Percentiles rank a stretch among this genome's conserved stretches.
Conservation (phyloP, 2,797 vertebrate species). For the Gymnoscopelus microlampas region DNA sequence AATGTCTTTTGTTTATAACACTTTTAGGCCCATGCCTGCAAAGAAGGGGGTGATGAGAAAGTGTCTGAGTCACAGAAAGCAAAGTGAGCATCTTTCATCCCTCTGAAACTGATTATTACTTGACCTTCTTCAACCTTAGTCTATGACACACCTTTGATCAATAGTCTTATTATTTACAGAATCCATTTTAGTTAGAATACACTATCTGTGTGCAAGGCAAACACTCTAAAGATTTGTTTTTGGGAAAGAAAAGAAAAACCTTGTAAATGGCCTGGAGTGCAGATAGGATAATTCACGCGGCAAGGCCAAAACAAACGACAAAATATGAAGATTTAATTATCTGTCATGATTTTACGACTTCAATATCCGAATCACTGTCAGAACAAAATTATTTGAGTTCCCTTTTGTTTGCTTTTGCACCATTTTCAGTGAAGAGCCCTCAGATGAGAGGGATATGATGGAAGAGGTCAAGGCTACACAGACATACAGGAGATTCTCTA, state of each 20-base stretch:
- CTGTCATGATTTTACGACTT: not conserved
- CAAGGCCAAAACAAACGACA: not conserved
- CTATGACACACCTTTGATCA: not conserved
- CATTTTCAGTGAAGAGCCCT: constrained; percentile 79
- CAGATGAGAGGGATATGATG: constrained; percentile 64
- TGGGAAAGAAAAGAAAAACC: not conserved
- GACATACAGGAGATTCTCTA: constrained; percentile 74
- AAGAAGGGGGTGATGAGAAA: constrained; percentile 53
- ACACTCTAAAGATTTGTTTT: not conserved
- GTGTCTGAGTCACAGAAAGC: constrained; percentile 40
- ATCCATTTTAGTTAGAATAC: not conserved
- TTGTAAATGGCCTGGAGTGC: not conserved
- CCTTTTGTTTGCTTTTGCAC: constrained; percentile 21
- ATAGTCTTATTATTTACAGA: not conserved
- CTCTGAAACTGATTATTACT: constrained; percentile 9
- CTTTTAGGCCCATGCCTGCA: constrained; percentile 14
- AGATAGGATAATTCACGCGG: not conserved
- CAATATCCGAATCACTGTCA: constrained; percentile 1
- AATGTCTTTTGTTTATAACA: constrained; percentile 27
- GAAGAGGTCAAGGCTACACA: constrained; percentile 76
- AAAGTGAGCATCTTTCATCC: constrained; percentile 63
- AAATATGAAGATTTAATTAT: not conserved
- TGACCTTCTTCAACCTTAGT: constrained; percentile 2
- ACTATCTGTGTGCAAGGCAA: not conserved
- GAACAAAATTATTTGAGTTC: constrained; percentile 16